Evolutionary conservation across 2,888 invertebrate genomes (phyloP).

Genomic region (Plebejus melissa): DNA sequence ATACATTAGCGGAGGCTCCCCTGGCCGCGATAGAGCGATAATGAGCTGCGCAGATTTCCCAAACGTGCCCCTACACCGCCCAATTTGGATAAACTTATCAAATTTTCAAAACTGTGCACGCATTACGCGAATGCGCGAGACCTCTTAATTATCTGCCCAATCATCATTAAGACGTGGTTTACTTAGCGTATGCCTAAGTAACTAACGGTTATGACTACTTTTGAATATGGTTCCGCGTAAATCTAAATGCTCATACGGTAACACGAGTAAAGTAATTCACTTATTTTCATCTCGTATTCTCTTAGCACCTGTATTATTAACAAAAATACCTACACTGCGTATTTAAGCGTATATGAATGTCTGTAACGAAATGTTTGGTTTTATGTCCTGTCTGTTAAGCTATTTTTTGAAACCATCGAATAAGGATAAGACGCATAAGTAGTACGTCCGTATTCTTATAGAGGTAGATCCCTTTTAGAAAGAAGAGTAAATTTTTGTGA

Average conservation of each 20-base stretch:
- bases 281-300: background rate
- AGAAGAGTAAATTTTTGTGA: too few species aligned
- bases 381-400: too few species aligned
- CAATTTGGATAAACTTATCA: slow-evolving; percentile 77
- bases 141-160: slow-evolving; percentile 71
- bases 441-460: too few species aligned
- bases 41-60: slow-evolving; percentile 72
- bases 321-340: too few species aligned
- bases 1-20: slow-evolving; percentile 66
- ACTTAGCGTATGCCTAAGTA: slow-evolving; percentile 24
- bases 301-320: background rate
- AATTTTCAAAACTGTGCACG: slow-evolving; percentile 76
- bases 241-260: background rate
- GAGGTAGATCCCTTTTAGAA: too few species aligned
- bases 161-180: slow-evolving; percentile 42
- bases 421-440: too few species aligned
- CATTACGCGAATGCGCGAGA: slow-evolving; percentile 56
- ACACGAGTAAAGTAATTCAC: background rate
- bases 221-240: slow-evolving; percentile 10
- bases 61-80: slow-evolving; percentile 69
- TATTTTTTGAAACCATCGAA: too few species aligned
- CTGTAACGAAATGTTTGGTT: too few species aligned
- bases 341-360: too few species aligned
- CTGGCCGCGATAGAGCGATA: slow-evolving; percentile 63
- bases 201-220: slow-evolving; percentile 5